A percentile compares a stretch with the other conserved stretches of the same genome.
Conservation (phyloP, 2,113 vertebrate species). For the Dasyornis broadbenti region DNA sequence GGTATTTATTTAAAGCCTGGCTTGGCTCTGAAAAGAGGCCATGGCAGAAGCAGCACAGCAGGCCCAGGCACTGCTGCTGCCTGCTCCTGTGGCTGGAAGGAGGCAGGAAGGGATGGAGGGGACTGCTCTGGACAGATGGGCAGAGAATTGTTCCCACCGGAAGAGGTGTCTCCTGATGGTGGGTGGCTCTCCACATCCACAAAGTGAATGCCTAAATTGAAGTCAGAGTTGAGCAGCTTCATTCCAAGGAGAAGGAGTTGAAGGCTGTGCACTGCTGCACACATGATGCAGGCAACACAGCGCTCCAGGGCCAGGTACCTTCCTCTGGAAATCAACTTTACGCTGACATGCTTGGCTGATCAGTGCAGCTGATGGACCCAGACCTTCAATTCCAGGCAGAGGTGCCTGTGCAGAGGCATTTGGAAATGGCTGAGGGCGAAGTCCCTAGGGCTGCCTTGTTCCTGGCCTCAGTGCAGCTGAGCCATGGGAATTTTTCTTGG, state of each 20-base stretch:
- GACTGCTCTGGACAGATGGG: fast-evolving
- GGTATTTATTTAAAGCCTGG: neutral
- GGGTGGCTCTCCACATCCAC: neutral
- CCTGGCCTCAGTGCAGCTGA: neutral
- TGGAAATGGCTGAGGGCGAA: neutral
- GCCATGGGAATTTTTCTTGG: neutral
- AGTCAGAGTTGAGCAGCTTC: neutral
- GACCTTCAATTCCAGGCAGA: neutral
- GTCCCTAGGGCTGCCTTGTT: neutral
- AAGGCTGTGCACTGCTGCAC: neutral
- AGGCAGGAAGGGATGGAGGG: neutral
- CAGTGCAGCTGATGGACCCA: neutral
- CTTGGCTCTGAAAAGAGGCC: neutral
- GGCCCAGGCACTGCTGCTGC: neutral
- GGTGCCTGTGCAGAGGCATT: neutral
- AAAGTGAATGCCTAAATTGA: neutral
- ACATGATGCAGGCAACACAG: fast-evolving
- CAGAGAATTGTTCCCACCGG: neutral
- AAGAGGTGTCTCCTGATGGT: neutral
- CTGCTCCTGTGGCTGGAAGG: neutral
- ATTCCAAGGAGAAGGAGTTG: neutral
- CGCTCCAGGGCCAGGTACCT: neutral
- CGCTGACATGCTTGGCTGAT: fast-evolving
- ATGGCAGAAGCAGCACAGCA: neutral
- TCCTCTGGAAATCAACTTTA: neutral